Evolutionary conservation across 2,888 invertebrate species (phyloP), one percentile per base, ranked within the genome.

Genomic region (Stenchaetothrips biformis): DNA sequence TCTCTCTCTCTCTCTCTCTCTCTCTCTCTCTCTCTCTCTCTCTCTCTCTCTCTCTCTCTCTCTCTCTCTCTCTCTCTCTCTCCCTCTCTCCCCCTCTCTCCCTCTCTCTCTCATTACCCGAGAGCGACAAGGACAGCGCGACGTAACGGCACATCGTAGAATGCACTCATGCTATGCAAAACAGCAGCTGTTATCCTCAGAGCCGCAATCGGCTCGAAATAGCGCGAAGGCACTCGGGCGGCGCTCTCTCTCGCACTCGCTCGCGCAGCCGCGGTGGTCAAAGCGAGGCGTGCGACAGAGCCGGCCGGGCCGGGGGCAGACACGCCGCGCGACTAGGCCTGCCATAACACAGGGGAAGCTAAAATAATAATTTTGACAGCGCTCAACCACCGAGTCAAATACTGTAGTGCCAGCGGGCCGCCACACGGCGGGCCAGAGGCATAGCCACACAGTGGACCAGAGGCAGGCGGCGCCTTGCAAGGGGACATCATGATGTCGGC

Each of bases 291-390:
- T 37, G 37, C 37, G 37, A 77, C 2, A n/a, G 16, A 37, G 77
- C 1, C 16, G 16, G 21, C 3, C 13, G 13, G 13, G 37, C 27
- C 77, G 1, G 2, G 37, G 16, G 77, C 77, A 6, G 25, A 74
- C 48, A 25, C 16, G 25, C 21, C 8, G 77, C 78, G 77, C 81
- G 82, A 81, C 82, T 81, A 81, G 83, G 83, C 84, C 84, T 84
- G 84, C 84, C 84, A 83, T 81, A 83, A 80, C 81, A 81, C 81
- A 81, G 82, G 82, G 81, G 4, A 37, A 37, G 1, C 4, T 37
- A 37, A 37, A 37, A 37, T 2, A 37, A 37, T 37, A 37, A 2
- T 2, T 37, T 2, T 37, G 37, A 37, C 37, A 37, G 37, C 37
- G 4, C 37, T 37, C 4, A 37, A 4, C 37, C 2, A 37, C 37